Conservation (phyloP, 1,140 invertebrate species). For the Pachyrhynchus sulphureomaculatus region DNA sequence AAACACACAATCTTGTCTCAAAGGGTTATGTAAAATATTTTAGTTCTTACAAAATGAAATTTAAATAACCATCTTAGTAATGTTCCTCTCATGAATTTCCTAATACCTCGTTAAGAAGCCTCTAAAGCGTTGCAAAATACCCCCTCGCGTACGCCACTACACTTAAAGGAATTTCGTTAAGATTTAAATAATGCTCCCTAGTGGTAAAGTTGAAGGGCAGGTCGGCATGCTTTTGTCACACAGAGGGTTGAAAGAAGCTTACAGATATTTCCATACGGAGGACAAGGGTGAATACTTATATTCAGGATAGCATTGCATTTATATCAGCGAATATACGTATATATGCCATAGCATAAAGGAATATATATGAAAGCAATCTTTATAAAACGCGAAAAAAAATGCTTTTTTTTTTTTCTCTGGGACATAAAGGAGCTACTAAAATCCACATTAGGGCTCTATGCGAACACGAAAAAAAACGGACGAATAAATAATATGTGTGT, state of each 20-base stretch:
- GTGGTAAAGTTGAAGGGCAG: constrained; percentile 28
- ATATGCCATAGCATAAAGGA: background rate
- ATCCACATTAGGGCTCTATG: background rate
- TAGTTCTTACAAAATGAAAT: too few species aligned
- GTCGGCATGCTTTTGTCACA: constrained; percentile 38
- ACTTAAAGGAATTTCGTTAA: constrained; percentile 39
- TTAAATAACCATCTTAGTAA: too few species aligned
- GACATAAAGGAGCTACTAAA: constrained; percentile 5
- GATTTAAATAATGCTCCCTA: constrained; percentile 43
- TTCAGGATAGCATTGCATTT: constrained; percentile 37
- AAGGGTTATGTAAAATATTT: too few species aligned
- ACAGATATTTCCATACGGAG: constrained; percentile 42
- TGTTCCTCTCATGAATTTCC: background rate
- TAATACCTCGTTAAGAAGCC: constrained; percentile 3
- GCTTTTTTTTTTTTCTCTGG: background rate
- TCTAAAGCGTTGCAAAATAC: constrained; percentile 3
- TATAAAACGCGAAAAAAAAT: constrained; percentile 2
- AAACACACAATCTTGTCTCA: too few species aligned
- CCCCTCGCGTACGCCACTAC: constrained; percentile 5
- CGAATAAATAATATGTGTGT: constrained; percentile 7
- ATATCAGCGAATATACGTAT: constrained; percentile 3
- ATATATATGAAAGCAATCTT: constrained; percentile 9
- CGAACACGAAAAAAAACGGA: background rate
- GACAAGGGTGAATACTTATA: constrained; percentile 44
- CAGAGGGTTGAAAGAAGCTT: constrained; percentile 32